A percentile compares a stretch with the other conserved stretches of the same genome.
phyloP scores from a whole-genome alignment of 2,888 invertebrate species.

The Erynnis tages region DNA sequence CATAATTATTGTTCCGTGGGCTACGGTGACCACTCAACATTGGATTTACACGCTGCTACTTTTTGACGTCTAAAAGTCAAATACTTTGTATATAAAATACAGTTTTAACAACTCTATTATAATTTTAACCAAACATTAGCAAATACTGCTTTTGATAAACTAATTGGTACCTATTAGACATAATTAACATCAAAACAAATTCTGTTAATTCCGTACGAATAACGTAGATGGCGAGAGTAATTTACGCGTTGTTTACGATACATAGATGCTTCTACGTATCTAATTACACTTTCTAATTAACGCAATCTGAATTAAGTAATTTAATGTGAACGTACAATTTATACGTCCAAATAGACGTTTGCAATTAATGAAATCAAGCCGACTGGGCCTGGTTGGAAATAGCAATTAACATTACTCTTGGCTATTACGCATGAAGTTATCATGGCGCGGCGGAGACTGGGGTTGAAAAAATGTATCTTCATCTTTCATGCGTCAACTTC shows the following conservation, averaged over 20 bases:
- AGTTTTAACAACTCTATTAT: too few species aligned
- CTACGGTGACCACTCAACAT: too few species aligned
- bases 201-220: too few species aligned
- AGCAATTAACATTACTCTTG: slow-evolving; percentile 1
- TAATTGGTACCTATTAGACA: background rate
- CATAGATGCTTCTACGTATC: slow-evolving; percentile 5
- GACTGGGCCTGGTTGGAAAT: background rate
- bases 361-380: slow-evolving; percentile 12
- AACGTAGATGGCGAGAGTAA: background rate
- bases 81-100: too few species aligned
- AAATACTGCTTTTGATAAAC: too few species aligned
- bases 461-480: background rate
- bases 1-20: too few species aligned
- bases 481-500: too few species aligned
- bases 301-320: slow-evolving; percentile 21
- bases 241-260: slow-evolving; percentile 1
- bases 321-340: slow-evolving; percentile 10
- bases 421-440: background rate
- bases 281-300: slow-evolving; percentile 21
- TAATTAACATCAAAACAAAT: background rate
- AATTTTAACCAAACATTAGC: too few species aligned
- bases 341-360: slow-evolving; percentile 3
- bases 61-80: too few species aligned
- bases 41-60: too few species aligned
- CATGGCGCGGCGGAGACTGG: too few species aligned